These are phyloP conservation scores for Coryphaenoides rupestris DNA, from an alignment of 2,113 vertebrate species.

Conservation along the genomic window DNA sequence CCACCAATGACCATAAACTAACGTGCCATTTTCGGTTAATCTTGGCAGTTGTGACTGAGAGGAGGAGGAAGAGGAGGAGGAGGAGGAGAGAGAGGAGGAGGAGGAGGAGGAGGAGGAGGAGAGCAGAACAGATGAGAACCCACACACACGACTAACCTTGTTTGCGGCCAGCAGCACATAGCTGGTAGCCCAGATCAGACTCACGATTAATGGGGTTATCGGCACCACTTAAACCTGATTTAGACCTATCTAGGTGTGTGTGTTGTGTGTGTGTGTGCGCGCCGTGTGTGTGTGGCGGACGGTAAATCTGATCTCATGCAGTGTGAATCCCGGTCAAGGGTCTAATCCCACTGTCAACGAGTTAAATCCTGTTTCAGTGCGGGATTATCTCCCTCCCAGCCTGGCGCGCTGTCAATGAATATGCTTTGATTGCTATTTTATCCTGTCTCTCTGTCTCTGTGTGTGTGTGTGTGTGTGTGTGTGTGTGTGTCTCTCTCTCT, in stretches of 20 bases:
- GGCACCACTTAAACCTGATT: slow-evolving; percentile 53
- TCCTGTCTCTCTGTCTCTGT: slow-evolving; percentile 1
- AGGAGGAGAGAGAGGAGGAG: no score
- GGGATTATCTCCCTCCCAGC: slow-evolving; percentile 23
- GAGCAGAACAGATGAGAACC: background rate
- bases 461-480: background rate
- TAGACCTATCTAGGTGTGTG: slow-evolving; percentile 4
- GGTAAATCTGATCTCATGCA: slow-evolving; percentile 55
- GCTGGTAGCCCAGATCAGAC: slow-evolving; percentile 6
- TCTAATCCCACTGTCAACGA: slow-evolving; percentile 64
- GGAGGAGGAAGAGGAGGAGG: no score
- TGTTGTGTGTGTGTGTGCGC: no score
- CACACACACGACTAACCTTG: background rate
- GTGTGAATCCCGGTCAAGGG: slow-evolving; percentile 55
- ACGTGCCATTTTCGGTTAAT: background rate
- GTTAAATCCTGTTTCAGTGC: slow-evolving; percentile 65
- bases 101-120: no score
- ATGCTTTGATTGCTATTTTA: slow-evolving; percentile 17
- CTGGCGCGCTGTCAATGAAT: slow-evolving; percentile 30
- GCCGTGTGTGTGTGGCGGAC: slow-evolving; percentile 39
- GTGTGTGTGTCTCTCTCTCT: background rate
- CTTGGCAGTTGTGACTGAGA: background rate
- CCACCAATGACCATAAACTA: background rate
- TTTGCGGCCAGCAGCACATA: background rate
- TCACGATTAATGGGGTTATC: slow-evolving; percentile 39